Evolutionary conservation across 2,113 vertebrate genomes (phyloP), one percentile per base, ranked within the genome.

Genomic region (Nettapus auritus): DNA sequence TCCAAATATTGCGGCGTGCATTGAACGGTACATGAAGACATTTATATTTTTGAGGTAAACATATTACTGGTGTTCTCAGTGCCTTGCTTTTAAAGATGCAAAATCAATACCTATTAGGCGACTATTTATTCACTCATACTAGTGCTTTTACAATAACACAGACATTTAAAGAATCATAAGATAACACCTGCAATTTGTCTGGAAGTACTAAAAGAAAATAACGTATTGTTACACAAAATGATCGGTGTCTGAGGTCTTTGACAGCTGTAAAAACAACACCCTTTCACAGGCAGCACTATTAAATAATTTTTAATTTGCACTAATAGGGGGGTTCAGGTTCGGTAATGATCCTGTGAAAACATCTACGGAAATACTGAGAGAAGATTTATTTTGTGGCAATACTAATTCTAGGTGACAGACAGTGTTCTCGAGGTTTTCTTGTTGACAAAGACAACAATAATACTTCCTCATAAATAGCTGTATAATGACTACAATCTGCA

Each of bases 281-380:
- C 48, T 92, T 94, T 89, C 71, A 93, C 44, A 71, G 62, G 48
- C 20, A 82, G 66, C 31, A 36, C 90, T 92, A 81, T 55, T 83
- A 89, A 96, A 81, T 94, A 92, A 76, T 96, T 95, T 73, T 86
- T 95, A 96, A 96, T 91, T 92, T 81, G 64, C 67, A 82, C 48
- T 93, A 91, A 69, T 93, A 78, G 70, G 77, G 44, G 18, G 44
- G 52, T 76, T 90, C 94, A 84, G 57, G 29, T 94, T 94, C 77
- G 88, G 68, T 69, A 76, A 77, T 11, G 5, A 88, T 87, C 21
- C 40, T 59, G 74, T 90, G 86, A 96, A 94, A 95, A 59, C 81
- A 93, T 82, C 71, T 63, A 68, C 33, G 50, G 63, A 89, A 91
- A 78, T 89, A 62, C 70, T 64, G 86, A 80, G 89, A 89, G 56